phyloP scores from a whole-genome alignment of 2,113 vertebrate species.

The Tachycineta bicolor region DNA sequence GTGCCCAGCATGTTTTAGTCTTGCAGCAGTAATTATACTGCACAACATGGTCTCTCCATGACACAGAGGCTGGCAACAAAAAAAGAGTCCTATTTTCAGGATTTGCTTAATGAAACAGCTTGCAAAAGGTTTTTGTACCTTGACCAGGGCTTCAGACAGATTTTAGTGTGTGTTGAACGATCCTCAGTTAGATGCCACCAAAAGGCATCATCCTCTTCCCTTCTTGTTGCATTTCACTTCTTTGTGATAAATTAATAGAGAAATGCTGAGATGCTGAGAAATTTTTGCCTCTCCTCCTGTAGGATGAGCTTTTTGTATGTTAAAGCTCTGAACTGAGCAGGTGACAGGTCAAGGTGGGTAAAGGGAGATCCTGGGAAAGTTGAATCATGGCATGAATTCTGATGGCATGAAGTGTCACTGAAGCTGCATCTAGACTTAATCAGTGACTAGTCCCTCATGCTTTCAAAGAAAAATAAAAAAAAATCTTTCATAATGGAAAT shows the following conservation, averaged over 20 bases:
- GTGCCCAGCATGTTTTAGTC: background rate
- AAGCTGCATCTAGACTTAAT: background rate
- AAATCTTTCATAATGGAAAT: background rate
- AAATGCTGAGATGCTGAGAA: background rate
- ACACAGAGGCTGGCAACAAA: background rate
- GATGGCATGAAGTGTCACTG: background rate
- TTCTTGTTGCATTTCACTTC: background rate
- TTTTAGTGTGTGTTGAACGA: accelerated
- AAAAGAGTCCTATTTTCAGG: background rate
- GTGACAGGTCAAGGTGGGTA: background rate
- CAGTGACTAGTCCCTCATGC: background rate
- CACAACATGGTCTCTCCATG: background rate
- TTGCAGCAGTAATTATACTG: background rate
- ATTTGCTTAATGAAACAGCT: background rate
- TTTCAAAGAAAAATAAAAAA: background rate
- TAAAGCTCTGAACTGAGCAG: background rate
- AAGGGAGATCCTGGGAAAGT: background rate
- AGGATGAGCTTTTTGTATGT: background rate
- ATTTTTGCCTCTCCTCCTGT: background rate
- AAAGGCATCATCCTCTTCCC: background rate
- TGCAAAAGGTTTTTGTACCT: background rate
- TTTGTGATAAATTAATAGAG: background rate
- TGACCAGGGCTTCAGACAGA: background rate
- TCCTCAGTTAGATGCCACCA: background rate
- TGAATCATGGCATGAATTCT: accelerated